These are phyloP conservation scores for Tortrix viridana DNA, from an alignment of 2,888 invertebrate species.

Conservation along the genomic window DNA sequence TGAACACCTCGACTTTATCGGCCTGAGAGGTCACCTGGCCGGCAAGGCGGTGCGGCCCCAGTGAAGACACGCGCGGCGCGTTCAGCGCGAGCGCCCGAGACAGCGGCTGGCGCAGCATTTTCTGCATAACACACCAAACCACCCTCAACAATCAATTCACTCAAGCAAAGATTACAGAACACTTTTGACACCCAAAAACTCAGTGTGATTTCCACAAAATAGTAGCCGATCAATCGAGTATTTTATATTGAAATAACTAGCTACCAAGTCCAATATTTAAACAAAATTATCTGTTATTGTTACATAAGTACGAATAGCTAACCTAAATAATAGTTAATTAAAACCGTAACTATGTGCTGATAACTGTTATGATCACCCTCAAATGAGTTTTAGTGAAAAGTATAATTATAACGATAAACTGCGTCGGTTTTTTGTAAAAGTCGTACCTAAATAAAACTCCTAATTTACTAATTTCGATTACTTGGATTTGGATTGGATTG, in stretches of 20 bases:
- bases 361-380: conserved; percentile 19
- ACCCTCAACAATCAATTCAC: conserved; percentile 27
- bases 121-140: conserved; percentile 63
- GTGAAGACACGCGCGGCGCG: conserved; percentile 68
- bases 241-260: conserved; percentile 42
- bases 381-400: conserved; percentile 26
- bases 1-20: conserved; percentile 96
- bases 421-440: conserved; percentile 51
- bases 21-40: conserved; percentile 82
- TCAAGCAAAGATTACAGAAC: conserved; percentile 44
- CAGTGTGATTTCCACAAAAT: conserved; percentile 32
- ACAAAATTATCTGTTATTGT: conserved; percentile 70
- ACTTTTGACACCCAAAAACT: conserved; percentile 15
- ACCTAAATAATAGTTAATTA: conserved; percentile 61
- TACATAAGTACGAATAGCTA: conserved; percentile 79
- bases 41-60: conserved; percentile 77
- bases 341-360: conserved; percentile 26
- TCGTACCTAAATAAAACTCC: conserved; percentile 55
- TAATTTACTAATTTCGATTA: conserved; percentile 45
- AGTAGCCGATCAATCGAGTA: not conserved
- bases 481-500: no score
- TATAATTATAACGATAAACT: conserved; percentile 43
- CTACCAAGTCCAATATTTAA: conserved; percentile 34
- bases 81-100: conserved; percentile 86
- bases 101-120: conserved; percentile 91